These are phyloP conservation scores for Helleia helle DNA, from an alignment of 2,888 invertebrate species.

Conservation along the genomic window DNA sequence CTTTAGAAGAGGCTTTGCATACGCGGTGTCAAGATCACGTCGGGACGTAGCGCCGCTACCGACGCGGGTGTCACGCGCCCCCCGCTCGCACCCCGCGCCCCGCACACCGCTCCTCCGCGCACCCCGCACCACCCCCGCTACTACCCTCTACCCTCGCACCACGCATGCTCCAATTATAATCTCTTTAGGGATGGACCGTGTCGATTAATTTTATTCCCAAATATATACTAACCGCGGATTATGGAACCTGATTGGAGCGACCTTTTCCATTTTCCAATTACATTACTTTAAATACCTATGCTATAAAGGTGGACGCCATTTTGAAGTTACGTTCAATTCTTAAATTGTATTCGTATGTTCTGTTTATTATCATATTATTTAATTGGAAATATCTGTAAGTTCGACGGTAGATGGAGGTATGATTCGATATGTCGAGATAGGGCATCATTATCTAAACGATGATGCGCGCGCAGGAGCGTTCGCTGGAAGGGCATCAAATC, in stretches of 20 bases:
- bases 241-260: background rate
- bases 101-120: conserved; percentile 29
- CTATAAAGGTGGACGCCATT: background rate
- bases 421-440: conserved; percentile 69
- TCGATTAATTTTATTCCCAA: conserved; percentile 35
- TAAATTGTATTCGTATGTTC: too few relatives aligned
- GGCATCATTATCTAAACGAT: conserved; percentile 59
- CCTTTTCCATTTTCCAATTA: background rate
- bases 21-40: conserved; percentile 71
- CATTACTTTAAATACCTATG: conserved; percentile 46
- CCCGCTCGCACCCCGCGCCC: conserved; percentile 25
- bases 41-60: conserved; percentile 51
- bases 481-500: conserved; percentile 67
- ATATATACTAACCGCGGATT: background rate
- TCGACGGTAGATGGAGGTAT: conserved; percentile 32
- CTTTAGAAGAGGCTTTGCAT: conserved; percentile 48
- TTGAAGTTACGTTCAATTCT: background rate
- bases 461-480: conserved; percentile 65
- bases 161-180: conserved; percentile 75
- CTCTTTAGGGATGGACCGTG: conserved; percentile 68
- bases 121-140: conserved; percentile 43
- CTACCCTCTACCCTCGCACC: conserved; percentile 62
- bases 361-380: too few relatives aligned
- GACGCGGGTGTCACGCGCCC: conserved; percentile 40
- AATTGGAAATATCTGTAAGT: too few relatives aligned